Base-by-base conservation (phyloP, 2,888 invertebrate genomes). In the Eupithecia abbreviata region DNA sequence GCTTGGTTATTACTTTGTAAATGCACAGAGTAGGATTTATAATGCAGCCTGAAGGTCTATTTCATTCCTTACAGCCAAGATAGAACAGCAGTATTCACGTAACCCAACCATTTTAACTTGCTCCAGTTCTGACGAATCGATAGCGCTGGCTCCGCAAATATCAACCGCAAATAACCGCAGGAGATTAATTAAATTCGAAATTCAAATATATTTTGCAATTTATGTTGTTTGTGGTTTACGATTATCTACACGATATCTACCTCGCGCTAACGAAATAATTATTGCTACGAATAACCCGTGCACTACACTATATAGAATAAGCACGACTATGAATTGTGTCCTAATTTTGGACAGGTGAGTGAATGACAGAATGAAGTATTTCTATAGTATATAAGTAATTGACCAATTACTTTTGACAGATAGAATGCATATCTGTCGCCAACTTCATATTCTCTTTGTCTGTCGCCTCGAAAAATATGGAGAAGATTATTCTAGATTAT, bases 71-170 rank as follows among this genome's bases (percentile, higher is more conserved):
- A 5, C 67, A 67, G 3, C 42, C 13, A 43, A 67, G 67, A 45
- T 43, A 68, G 42, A 43, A 42, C 15, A 13, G 42, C 15, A 66
- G 13, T 42, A 15, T 68, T n/a, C n/a, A 43, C 42, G 66, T 62
- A 62, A 30, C 62, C 62, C 30, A n/a, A 45, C n/a, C 43, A 68
- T 45, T 68, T 68, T 68, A 68, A 68, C 43, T 45, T 45, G 67
- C 67, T 18, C 67, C 13, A 68, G 67, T 68, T 68, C n/a, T 45
- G 45, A 68, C 67, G 43, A 68, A 68, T 71, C 71, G 71, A 71
- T 71, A 43, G 43, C n/a, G 47, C 45, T 43, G 42, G 47, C 47
- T 70, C 70, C 55, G 71, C 55, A 55, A 71, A 71, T 71, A 71
- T 15, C 43, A n/a, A 67, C 42, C 45, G 67, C 42, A 43, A 71